A percentile compares a stretch with the other conserved stretches of the same genome.
Conservation (phyloP, 2,113 vertebrate species). For the Octodon degus region DNA sequence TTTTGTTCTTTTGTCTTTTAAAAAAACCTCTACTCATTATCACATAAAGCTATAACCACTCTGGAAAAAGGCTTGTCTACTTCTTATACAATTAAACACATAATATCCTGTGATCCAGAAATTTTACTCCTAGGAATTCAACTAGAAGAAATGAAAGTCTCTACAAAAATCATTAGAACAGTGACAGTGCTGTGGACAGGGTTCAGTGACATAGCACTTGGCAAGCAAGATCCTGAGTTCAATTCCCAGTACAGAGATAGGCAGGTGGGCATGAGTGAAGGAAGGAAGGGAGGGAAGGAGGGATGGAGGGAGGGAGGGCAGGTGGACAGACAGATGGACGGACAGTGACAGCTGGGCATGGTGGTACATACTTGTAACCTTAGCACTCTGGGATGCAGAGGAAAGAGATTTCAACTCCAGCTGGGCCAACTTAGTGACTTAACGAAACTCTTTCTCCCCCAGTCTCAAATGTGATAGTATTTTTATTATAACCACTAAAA, state of each 20-base stretch:
- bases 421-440: neutral
- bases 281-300: no score
- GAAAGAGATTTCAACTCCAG: neutral
- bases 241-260: no score
- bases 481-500: neutral
- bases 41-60: neutral
- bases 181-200: no score
- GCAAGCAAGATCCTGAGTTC: no score
- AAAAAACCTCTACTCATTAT: neutral
- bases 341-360: neutral
- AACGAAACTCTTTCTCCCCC: neutral
- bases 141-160: neutral
- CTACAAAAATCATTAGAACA: neutral
- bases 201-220: no score
- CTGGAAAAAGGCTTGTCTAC: neutral
- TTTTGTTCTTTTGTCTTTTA: no score
- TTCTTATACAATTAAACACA: conserved; percentile 12
- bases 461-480: neutral
- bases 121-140: conserved; percentile 1
- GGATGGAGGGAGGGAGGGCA: no score
- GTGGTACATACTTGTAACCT: neutral
- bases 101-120: neutral
- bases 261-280: no score
- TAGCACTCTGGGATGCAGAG: neutral
- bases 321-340: no score